Percentiles rank a stretch among this genome's conserved stretches.
Evolutionary conservation across 2,888 invertebrate genomes (phyloP).

Genomic region (Liodrosophila aerea): DNA sequence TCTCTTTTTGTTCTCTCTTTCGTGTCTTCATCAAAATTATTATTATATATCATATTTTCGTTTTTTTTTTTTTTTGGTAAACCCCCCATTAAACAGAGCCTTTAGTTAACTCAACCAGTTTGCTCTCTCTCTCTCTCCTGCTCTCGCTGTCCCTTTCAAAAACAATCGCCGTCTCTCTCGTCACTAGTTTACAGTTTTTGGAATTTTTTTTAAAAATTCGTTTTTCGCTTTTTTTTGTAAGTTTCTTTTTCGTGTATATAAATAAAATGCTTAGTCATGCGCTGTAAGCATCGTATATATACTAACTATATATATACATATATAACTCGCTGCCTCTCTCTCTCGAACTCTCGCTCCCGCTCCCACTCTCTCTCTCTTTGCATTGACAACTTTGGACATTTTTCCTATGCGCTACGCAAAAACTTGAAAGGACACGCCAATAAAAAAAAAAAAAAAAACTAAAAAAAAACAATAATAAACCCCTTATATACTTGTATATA

Average conservation of each 20-base stretch:
- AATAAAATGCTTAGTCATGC: slow-evolving; percentile 50
- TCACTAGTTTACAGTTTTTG: slow-evolving; percentile 34
- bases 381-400: slow-evolving; percentile 75
- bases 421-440: slow-evolving; percentile 36
- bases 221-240: slow-evolving; percentile 44
- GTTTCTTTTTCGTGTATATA: slow-evolving; percentile 31
- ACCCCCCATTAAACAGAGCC: slow-evolving; percentile 45
- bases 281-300: slow-evolving; percentile 26
- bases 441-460: slow-evolving; percentile 30
- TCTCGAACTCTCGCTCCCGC: no score
- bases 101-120: slow-evolving; percentile 54
- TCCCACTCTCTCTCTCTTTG: slow-evolving; percentile 36
- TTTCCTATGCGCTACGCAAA: slow-evolving; percentile 45
- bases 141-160: neutral
- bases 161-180: slow-evolving; percentile 2
- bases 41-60: slow-evolving; percentile 24
- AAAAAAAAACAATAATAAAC: slow-evolving; percentile 23
- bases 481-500: slow-evolving; percentile 37
- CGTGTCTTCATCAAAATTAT: slow-evolving; percentile 26
- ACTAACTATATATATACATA: slow-evolving; percentile 24
- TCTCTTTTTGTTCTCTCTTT: slow-evolving; percentile 35
- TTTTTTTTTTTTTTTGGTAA: slow-evolving; percentile 39
- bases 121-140: slow-evolving; percentile 23
- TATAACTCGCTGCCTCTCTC: slow-evolving; percentile 12
- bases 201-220: slow-evolving; percentile 72